Evolutionary conservation across 1,140 invertebrate species (phyloP).

Genomic region (Melipona quadrifasciata): DNA sequence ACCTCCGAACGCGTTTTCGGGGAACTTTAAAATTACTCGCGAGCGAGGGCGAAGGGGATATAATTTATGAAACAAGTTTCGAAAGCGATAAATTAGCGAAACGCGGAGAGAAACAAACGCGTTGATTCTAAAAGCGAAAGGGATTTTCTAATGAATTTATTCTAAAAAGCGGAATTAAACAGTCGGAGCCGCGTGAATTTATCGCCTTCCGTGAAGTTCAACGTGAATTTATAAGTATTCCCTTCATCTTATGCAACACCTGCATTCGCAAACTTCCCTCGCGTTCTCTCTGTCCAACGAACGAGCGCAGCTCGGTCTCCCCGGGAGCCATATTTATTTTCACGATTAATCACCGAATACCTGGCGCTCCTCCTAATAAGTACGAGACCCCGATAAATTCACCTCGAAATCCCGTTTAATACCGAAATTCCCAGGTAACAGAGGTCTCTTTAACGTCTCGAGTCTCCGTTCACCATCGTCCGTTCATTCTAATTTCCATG

Average conservation of each 20-base stretch:
- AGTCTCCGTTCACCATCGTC: not conserved
- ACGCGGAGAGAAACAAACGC: not conserved
- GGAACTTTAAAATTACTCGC: not conserved
- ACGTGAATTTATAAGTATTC: not conserved
- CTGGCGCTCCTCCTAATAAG: not conserved
- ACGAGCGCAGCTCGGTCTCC: not conserved
- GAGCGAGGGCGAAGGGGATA: no score
- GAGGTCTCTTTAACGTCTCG: slow-evolving; percentile 9
- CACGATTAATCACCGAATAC: slow-evolving; percentile 6
- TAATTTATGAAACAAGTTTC: not conserved
- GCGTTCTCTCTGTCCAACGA: not conserved
- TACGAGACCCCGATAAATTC: not conserved
- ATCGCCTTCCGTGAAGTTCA: not conserved
- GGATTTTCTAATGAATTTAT: not conserved
- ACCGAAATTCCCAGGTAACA: slow-evolving; percentile 11
- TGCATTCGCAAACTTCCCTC: not conserved
- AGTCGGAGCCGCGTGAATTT: not conserved
- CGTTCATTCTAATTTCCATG: slow-evolving; percentile 22
- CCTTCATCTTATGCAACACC: not conserved
- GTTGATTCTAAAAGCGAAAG: not conserved
- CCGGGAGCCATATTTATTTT: not conserved
- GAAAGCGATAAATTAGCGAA: not conserved
- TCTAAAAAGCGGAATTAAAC: slow-evolving; percentile 8
- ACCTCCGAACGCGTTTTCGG: no score
- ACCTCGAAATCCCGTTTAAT: not conserved